A percentile compares a stretch with the other conserved stretches of the same genome.
These are phyloP conservation scores for Hetaerina americana DNA, from an alignment of 1,140 invertebrate genomes.

Conservation along the genomic window DNA sequence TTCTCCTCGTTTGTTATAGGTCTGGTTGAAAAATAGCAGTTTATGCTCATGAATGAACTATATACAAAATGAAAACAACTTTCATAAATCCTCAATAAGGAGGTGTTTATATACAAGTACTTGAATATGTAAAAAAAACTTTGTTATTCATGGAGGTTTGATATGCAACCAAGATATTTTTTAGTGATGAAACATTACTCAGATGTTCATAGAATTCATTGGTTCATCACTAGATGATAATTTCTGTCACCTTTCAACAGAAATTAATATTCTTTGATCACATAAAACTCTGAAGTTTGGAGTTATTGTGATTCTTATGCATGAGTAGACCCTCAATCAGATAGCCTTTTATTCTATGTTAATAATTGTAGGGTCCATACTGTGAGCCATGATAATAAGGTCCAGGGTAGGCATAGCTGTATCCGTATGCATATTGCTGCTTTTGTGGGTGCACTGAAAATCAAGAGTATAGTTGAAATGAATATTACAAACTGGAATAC, in stretches of 20 bases:
- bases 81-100: not conserved
- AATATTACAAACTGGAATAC: too few relatives aligned
- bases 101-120: not conserved
- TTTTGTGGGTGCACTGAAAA: conserved; percentile 82
- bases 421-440: conserved; percentile 74
- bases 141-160: not conserved
- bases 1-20: not conserved
- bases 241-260: too few relatives aligned
- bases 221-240: too few relatives aligned
- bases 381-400: conserved; percentile 83
- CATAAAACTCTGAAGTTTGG: too few relatives aligned
- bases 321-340: too few relatives aligned
- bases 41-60: not conserved
- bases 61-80: not conserved
- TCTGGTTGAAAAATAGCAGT: not conserved
- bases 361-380: conserved; percentile 62
- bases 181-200: too few relatives aligned
- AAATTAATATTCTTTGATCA: too few relatives aligned
- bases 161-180: not conserved
- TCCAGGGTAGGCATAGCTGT: conserved; percentile 70
- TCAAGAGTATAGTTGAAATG: too few relatives aligned
- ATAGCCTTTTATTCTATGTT: too few relatives aligned
- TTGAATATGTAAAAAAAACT: not conserved
- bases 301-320: too few relatives aligned
- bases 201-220: too few relatives aligned